A percentile compares a stretch with the other conserved stretches of the same genome.
phyloP scores from a whole-genome alignment of 2,888 invertebrate genomes.

The Sinodicranocentrus sp. region DNA sequence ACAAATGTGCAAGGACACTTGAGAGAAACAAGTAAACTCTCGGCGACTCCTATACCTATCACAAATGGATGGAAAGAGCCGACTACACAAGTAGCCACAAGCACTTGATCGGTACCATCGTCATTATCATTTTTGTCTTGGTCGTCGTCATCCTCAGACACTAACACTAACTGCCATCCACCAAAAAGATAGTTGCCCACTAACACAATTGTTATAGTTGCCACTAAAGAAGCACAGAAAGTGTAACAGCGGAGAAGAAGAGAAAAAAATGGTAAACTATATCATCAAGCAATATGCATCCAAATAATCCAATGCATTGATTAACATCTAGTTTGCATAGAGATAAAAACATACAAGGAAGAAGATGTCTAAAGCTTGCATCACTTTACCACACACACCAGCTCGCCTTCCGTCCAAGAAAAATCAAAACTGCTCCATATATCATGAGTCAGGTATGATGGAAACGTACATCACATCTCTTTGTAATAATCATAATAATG shows the following conservation, averaged over 20 bases:
- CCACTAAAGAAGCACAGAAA: neutral
- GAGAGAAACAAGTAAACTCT: constrained; percentile 50
- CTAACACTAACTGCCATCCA: neutral
- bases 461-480: no score
- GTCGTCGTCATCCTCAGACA: constrained; percentile 6
- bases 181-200: constrained; percentile 3
- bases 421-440: constrained; percentile 33
- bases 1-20: constrained; percentile 59
- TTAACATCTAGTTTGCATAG: constrained; percentile 63
- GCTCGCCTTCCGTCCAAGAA: constrained; percentile 64
- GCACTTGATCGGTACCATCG: constrained; percentile 31
- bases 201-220: neutral
- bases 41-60: neutral
- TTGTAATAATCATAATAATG: neutral
- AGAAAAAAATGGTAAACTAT: constrained; percentile 33
- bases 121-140: constrained; percentile 25
- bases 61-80: constrained; percentile 49
- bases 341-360: constrained; percentile 49
- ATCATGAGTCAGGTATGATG: constrained; percentile 18
- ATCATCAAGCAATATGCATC: constrained; percentile 24
- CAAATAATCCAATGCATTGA: constrained; percentile 60
- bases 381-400: constrained; percentile 49
- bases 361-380: constrained; percentile 57
- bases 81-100: constrained; percentile 56
- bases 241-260: neutral